Conservation (phyloP, 2,888 invertebrate genomes). For the Rhogogaster chlorosoma region DNA sequence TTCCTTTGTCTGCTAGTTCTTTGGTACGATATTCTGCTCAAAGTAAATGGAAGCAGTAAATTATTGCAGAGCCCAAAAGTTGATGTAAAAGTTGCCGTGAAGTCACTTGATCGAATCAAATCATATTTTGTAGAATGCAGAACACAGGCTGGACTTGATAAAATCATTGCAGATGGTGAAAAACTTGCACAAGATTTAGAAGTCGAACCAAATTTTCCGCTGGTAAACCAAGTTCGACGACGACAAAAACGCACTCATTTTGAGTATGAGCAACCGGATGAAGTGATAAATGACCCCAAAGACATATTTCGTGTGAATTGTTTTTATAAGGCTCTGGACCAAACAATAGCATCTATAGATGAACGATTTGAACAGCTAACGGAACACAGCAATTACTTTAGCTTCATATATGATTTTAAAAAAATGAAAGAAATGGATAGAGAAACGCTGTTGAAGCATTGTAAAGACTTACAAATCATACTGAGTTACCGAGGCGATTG, state of each 20-base stretch:
- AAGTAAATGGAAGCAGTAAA: constrained; percentile 47
- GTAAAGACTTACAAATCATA: constrained; percentile 53
- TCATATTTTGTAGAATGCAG: constrained; percentile 5
- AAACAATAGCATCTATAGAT: background rate
- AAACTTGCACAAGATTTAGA: constrained; percentile 13
- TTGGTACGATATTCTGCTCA: constrained; percentile 32
- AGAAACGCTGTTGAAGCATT: constrained; percentile 54
- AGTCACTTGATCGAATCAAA: constrained; percentile 10
- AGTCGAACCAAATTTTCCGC: background rate
- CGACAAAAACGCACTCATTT: background rate
- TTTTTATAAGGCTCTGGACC: background rate
- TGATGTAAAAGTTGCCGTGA: constrained; percentile 32
- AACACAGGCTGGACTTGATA: background rate
- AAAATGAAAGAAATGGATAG: constrained; percentile 53
- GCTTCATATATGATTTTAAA: constrained; percentile 39
- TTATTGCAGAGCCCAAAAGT: constrained; percentile 33
- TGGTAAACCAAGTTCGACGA: background rate
- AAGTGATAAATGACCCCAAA: background rate
- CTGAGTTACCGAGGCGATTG: constrained; percentile 41
- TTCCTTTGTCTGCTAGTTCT: constrained; percentile 41
- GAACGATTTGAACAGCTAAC: constrained; percentile 14
- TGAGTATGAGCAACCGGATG: background rate
- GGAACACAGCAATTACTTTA: constrained; percentile 8
- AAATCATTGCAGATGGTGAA: constrained; percentile 16
- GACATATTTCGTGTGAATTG: background rate